Conservation (phyloP, 1,140 invertebrate species). For the Caenorhabditis inopinata region DNA sequence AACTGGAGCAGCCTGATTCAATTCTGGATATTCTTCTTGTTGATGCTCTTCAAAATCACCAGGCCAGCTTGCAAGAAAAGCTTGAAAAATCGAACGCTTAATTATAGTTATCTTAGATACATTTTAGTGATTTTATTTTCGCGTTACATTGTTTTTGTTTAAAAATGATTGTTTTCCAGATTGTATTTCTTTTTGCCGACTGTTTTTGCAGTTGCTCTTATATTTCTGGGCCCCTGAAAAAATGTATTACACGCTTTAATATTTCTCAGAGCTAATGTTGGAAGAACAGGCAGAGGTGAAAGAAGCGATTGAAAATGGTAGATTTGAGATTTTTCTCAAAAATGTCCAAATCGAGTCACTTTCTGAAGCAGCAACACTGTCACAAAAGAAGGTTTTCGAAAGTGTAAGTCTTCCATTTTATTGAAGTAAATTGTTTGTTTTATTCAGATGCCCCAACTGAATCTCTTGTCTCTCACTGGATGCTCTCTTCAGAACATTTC, state of each 20-base stretch:
- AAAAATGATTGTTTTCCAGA: too few relatives aligned
- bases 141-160: neutral
- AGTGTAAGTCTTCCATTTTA: too few relatives aligned
- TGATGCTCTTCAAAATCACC: constrained; percentile 28
- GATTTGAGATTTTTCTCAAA: constrained; percentile 11
- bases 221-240: too few relatives aligned
- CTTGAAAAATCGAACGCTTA: neutral
- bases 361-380: neutral
- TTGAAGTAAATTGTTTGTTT: too few relatives aligned
- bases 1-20: constrained; percentile 22
- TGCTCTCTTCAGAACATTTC: neutral
- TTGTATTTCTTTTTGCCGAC: too few relatives aligned
- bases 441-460: neutral
- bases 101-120: neutral
- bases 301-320: neutral
- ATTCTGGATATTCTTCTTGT: constrained; percentile 13
- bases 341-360: constrained; percentile 7
- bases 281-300: constrained; percentile 13
- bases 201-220: too few relatives aligned
- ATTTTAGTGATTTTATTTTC: neutral
- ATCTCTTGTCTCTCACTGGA: neutral
- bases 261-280: neutral
- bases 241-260: too few relatives aligned
- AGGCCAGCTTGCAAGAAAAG: neutral
- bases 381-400: constrained; percentile 9